Percentiles rank a stretch among this genome's conserved stretches.
phyloP scores from a whole-genome alignment of 1,140 invertebrate genomes.

The Theocolax elegans region DNA sequence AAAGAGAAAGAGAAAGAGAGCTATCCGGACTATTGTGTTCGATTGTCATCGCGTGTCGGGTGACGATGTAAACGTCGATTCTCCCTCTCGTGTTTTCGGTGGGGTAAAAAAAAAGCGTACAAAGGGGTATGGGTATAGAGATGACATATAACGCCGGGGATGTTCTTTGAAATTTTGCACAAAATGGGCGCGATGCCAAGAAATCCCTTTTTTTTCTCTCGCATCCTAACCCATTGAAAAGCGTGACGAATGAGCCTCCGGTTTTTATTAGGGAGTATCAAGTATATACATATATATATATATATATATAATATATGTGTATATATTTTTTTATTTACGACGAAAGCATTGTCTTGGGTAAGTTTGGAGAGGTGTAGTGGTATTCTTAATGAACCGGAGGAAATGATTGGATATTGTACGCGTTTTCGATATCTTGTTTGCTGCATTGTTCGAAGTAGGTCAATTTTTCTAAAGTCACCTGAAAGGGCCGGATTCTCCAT shows the following conservation, averaged over 20 bases:
- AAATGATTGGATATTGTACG: too few relatives aligned
- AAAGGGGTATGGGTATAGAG: background rate
- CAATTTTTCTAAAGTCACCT: too few relatives aligned
- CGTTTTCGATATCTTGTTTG: too few relatives aligned
- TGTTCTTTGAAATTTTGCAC: conserved; percentile 36
- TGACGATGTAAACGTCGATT: conserved; percentile 30
- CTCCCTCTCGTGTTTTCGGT: background rate
- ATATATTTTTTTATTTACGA: background rate
- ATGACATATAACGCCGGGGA: conserved; percentile 30
- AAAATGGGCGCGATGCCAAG: conserved; percentile 35
- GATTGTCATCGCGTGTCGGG: conserved; percentile 31
- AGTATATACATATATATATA: background rate
- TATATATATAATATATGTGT: background rate
- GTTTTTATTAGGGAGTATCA: background rate
- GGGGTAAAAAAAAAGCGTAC: background rate
- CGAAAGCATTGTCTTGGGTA: too few relatives aligned
- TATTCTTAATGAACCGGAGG: too few relatives aligned
- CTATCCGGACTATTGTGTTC: conserved; percentile 22
- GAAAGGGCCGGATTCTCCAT: too few relatives aligned
- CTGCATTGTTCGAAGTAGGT: too few relatives aligned
- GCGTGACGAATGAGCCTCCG: too few relatives aligned
- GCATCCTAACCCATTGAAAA: too few relatives aligned
- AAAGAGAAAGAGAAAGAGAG: conserved; percentile 3
- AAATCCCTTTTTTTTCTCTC: conserved; percentile 4
- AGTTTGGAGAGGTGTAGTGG: too few relatives aligned